Evolutionary conservation across 2,797 vertebrate genomes (phyloP), one percentile per base, ranked within the genome.

Genomic region (Macropodus opercularis): DNA sequence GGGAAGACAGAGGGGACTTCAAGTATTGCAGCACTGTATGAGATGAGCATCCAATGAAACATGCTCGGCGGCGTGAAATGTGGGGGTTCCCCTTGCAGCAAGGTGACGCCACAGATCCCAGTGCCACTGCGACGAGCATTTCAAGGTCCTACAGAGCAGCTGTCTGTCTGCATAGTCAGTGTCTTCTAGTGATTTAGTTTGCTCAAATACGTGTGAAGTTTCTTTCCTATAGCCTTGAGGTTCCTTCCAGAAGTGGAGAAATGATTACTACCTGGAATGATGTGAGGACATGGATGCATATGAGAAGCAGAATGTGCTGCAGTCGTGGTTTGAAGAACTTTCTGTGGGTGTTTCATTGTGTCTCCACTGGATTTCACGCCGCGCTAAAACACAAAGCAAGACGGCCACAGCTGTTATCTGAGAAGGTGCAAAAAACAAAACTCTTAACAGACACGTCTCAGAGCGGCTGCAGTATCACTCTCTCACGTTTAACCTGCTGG

Each of bases 21-120:
- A 26, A 32, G 17, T 5, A 1, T 17, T 18, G 43, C 41, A 26
- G 31, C 27, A 51, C 13, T 19, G 36, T 51, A 40, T 29, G 44
- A 72, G 41, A 66, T 47, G 42, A 83, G 68, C 60, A 17, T 36
- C 27, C 2, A 18, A 47, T n/a, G 39, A 83, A 65, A 80, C 55
- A 69, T 2, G 38, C 42, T 60, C 54, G 22, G 72, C 71, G 40
- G 53, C 60, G 41, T 63, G 38, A 76, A 61, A 68, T 39, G 46
- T 6, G n/a, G 34, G 59, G 40, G 35, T 56, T 59, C 26, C 55
- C 50, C n/a, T 26, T 8, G 2, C 52, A 50, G 34, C 13, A 35
- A 62, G 42, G 58, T 31, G 14, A 62, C n/a, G 13, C 22, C 27
- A 50, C 11, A 6, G 21, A 27, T 24, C 18, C 29, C 36, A 5